phyloP scores from a whole-genome alignment of 2,888 invertebrate genomes.

The Linhomoeus sp. region DNA sequence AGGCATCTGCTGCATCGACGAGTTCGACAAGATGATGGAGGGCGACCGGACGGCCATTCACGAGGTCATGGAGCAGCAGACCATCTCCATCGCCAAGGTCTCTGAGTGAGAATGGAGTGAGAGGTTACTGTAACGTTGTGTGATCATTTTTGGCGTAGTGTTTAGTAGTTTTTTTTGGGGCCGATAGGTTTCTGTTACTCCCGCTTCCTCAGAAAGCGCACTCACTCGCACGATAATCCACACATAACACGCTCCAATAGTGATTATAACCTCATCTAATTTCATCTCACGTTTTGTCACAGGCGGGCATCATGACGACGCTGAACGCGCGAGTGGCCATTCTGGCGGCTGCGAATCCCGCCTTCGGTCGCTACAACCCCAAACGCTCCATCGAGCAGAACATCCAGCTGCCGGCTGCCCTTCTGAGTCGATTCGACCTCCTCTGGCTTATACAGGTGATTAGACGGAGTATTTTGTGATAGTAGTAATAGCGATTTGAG shows the following conservation, averaged over 20 bases:
- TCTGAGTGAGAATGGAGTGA: no score
- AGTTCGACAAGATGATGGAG: constrained; percentile 99
- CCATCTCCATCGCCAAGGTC: constrained; percentile 92
- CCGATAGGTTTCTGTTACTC: no score
- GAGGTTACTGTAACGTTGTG: no score
- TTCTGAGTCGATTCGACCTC: constrained; percentile 83
- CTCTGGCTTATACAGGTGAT: constrained; percentile 74
- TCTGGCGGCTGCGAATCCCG: constrained; percentile 94
- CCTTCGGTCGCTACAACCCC: constrained; percentile 91
- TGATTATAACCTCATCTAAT: no score
- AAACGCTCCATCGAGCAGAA: constrained; percentile 86
- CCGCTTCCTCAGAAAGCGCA: no score
- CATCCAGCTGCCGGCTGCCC: constrained; percentile 86
- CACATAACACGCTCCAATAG: no score
- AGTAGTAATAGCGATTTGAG: no score
- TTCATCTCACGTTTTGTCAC: constrained; percentile 6
- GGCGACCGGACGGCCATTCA: constrained; percentile 81
- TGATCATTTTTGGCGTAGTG: no score
- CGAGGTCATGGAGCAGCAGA: constrained; percentile 77
- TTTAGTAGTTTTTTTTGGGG: no score
- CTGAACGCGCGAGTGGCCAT: constrained; percentile 92
- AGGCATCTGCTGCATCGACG: constrained; percentile 85
- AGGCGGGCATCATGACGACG: constrained; percentile 95
- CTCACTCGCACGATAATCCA: no score
- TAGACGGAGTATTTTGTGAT: no score